These are phyloP conservation scores for Psephotus haematonotus DNA, from an alignment of 2,113 vertebrate species.

Conservation along the genomic window DNA sequence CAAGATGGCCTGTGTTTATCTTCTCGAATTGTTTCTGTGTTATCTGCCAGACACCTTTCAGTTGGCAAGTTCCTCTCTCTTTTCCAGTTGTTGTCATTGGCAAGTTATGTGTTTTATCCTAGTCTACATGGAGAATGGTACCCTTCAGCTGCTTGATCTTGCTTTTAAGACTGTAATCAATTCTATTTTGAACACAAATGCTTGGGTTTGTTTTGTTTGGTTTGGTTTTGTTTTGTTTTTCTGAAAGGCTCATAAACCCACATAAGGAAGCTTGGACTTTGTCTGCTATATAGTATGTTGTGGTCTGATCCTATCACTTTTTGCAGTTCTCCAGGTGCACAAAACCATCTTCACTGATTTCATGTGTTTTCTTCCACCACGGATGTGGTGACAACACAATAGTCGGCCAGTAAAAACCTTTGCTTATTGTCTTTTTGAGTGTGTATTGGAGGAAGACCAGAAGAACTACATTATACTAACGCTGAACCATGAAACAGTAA, in stretches of 20 bases:
- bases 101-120: conserved; percentile 14
- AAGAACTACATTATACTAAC: neutral
- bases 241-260: neutral
- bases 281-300: neutral
- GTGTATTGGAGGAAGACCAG: neutral
- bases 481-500: neutral
- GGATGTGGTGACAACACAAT: neutral
- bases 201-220: neutral
- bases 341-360: neutral
- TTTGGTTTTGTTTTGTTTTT: neutral
- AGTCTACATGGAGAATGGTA: neutral
- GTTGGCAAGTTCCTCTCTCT: conserved; percentile 20
- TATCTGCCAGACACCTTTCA: conserved; percentile 20
- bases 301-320: neutral
- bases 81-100: conserved; percentile 33
- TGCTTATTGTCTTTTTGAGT: neutral
- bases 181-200: neutral
- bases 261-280: neutral
- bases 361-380: neutral
- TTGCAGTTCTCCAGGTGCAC: neutral
- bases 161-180: neutral
- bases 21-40: conserved; percentile 25
- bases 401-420: neutral
- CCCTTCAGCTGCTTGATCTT: neutral
- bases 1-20: neutral